Base-by-base conservation (phyloP, 1,140 invertebrate species). In the Hypsibius dujardini region DNA sequence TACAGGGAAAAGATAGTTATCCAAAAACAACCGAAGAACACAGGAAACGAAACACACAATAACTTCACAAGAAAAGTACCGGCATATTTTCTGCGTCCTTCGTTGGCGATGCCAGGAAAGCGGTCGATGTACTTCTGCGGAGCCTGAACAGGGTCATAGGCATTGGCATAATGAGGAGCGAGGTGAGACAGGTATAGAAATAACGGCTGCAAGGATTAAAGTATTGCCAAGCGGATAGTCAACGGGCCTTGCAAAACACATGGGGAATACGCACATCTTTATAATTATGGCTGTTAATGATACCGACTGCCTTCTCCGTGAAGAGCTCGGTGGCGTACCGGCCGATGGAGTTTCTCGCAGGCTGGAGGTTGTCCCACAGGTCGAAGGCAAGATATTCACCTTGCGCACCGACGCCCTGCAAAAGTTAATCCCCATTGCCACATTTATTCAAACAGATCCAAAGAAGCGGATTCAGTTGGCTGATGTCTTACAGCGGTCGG, bases 161-260 rank as follows among this genome's bases (percentile, higher is more conserved):
- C 84, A 80, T 90, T 90, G 1, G 84, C 89, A 1, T 87, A 88
- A 79, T 93, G 90, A 1, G 90, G 87, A 0, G 90, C 90, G 0
- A 87, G 86, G 79, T 93, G 90, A 0, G 88, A 86, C 42, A 94
- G 77, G 77, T 90, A 91, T 0, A 95, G 81, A 77, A 94, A 93
- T 47, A 93, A 76, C 0, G 91, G 90, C 47, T 82, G 59, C 60
- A 73, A 28, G 28, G 28, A 28, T 28, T 28, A 28, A 28, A 28
- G 28, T 28, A 28, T 28, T 28, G 28, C 28, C 28, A 28, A 28
- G 28, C 28, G 28, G 67, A 72, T 56, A 15, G 46, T 56, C 7
- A 67, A 67, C 12, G 12, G 3, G 3, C 3, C 62, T 12, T 15
- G 12, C 7, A 42, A 15, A 28, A 28, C 28, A 28, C 28, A 28